These are phyloP conservation scores for Rhodinocichla rosea DNA, from an alignment of 2,113 vertebrate species.

Conservation along the genomic window DNA sequence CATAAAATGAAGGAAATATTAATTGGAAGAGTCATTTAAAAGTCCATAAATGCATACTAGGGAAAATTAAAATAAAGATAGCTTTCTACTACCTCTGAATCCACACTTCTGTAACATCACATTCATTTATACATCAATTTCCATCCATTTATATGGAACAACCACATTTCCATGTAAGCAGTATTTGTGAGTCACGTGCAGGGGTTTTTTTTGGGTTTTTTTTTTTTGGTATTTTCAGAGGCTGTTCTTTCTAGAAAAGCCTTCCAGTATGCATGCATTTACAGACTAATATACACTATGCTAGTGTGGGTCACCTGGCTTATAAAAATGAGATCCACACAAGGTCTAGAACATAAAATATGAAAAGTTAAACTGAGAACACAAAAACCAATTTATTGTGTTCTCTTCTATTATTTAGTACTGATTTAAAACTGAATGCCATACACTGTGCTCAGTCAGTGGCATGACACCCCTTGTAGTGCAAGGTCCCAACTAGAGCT, in stretches of 20 bases:
- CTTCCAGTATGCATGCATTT: neutral
- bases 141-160: neutral
- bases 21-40: neutral
- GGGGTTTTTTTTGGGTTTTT: too few species aligned
- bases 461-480: neutral
- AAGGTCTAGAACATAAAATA: neutral
- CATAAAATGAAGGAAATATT: neutral
- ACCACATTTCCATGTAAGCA: neutral
- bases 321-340: neutral
- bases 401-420: neutral
- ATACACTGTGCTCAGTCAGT: neutral
- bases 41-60: rapidly evolving
- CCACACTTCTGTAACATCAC: neutral
- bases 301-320: neutral
- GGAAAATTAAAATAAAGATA: neutral
- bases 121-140: neutral
- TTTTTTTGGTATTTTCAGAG: neutral
- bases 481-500: neutral
- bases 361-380: neutral
- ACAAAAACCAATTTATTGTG: neutral
- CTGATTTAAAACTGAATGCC: neutral
- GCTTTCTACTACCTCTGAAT: neutral
- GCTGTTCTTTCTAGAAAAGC: neutral
- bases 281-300: neutral
- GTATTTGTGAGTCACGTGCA: neutral